Conservation (phyloP, 2,888 invertebrate genomes). For the Alsophila aescularia region DNA sequence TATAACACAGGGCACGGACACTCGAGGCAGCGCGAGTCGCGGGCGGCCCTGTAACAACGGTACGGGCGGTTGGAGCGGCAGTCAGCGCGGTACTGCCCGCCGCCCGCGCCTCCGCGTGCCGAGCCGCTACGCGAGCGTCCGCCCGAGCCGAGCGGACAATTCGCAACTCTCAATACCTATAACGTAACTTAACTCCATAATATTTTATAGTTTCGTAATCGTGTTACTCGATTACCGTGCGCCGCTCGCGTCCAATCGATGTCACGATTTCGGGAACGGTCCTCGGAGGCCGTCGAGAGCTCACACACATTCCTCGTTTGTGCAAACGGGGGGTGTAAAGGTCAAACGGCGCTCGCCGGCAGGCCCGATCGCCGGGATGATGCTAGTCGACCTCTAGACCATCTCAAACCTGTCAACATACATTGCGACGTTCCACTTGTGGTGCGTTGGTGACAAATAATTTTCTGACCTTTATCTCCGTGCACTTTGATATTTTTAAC, state of each 20-base stretch:
- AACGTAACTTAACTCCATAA: slow-evolving; percentile 80
- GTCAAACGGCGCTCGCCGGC: slow-evolving; percentile 41
- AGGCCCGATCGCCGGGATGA: slow-evolving; percentile 23
- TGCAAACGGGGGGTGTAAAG: slow-evolving; percentile 43
- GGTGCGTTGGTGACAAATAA: slow-evolving; percentile 27
- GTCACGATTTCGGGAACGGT: slow-evolving; percentile 78
- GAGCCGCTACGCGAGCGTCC: slow-evolving; percentile 26
- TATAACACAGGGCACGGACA: slow-evolving; percentile 67
- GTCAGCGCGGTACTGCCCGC: slow-evolving; percentile 60
- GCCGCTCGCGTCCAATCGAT: slow-evolving; percentile 72
- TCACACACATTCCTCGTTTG: slow-evolving; percentile 49
- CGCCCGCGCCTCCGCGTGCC: slow-evolving; percentile 33
- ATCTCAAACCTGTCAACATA: slow-evolving; percentile 34
- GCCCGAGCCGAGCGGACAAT: slow-evolving; percentile 42
- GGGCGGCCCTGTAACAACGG: slow-evolving; percentile 40
- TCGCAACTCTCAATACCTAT: slow-evolving; percentile 71
- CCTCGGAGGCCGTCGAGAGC: slow-evolving; percentile 49
- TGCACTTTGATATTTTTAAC: slow-evolving; percentile 31
- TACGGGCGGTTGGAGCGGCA: slow-evolving; percentile 45
- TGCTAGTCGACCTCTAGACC: slow-evolving; percentile 38
- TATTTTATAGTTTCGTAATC: slow-evolving; percentile 82
- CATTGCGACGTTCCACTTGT: slow-evolving; percentile 29
- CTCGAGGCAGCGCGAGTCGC: slow-evolving; percentile 58
- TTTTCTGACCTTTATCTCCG: slow-evolving; percentile 24
- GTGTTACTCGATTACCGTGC: slow-evolving; percentile 75